phyloP scores from a whole-genome alignment of 2,888 invertebrate species.

The Cepaea hortensis region DNA sequence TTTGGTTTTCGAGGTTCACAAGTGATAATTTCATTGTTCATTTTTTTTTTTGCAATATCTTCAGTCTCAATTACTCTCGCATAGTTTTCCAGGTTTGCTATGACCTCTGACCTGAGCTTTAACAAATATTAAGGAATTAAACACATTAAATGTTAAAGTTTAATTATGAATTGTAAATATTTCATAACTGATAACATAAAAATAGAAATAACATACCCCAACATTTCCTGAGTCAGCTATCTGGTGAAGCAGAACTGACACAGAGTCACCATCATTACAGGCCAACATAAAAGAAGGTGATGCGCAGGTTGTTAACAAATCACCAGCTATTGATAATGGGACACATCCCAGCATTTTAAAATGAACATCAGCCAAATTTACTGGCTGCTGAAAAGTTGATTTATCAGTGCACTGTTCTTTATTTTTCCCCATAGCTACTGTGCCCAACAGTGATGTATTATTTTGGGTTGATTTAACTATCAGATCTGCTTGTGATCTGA shows the following conservation, averaged over 20 bases:
- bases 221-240: conserved; percentile 12
- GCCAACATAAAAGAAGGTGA: conserved; percentile 26
- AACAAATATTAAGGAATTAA: too few relatives aligned
- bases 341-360: conserved; percentile 26
- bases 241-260: conserved; percentile 17
- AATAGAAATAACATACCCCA: background rate
- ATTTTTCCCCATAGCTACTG: background rate
- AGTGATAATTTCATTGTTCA: too few relatives aligned
- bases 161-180: too few relatives aligned
- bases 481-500: background rate
- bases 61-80: too few relatives aligned
- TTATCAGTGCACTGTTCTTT: background rate
- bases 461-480: background rate
- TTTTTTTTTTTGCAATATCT: too few relatives aligned
- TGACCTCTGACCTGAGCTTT: too few relatives aligned
- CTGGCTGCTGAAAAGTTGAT: background rate
- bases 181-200: too few relatives aligned
- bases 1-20: too few relatives aligned
- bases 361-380: background rate
- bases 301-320: background rate
- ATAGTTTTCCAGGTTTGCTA: too few relatives aligned
- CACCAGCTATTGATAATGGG: background rate
- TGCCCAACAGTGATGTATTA: background rate
- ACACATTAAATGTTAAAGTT: too few relatives aligned
- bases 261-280: background rate